Evolutionary conservation across 2,113 vertebrate genomes (phyloP).

Genomic region (Catharus bicknelli): DNA sequence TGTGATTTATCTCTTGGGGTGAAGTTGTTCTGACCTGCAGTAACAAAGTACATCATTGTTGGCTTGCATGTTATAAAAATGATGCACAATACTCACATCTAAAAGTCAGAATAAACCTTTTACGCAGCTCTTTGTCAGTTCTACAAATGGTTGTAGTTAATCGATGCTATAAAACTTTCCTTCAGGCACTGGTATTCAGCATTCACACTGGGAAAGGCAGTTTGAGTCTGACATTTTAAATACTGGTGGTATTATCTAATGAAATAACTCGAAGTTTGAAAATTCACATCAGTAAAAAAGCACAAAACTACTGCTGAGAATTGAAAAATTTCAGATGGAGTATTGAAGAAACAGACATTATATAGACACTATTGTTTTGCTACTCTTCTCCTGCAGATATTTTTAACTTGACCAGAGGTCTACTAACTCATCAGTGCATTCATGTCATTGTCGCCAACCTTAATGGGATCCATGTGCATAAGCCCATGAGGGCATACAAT

Average conservation of each 20-base stretch:
- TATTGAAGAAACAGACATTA: neutral
- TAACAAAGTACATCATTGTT: constrained; percentile 58
- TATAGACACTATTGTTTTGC: neutral
- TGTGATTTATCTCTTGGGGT: constrained; percentile 40
- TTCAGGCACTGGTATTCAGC: constrained; percentile 41
- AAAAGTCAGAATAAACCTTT: constrained; percentile 62
- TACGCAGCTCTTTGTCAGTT: constrained; percentile 43
- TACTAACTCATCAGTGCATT: neutral
- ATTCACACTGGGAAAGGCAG: constrained; percentile 37
- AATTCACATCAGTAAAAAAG: constrained; percentile 12
- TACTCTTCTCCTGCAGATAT: neutral
- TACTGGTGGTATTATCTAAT: constrained; percentile 29
- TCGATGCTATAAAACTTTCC: constrained; percentile 64
- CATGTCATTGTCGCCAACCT: neutral
- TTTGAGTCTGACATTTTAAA: constrained; percentile 55
- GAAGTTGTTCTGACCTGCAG: constrained; percentile 56
- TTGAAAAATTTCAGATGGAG: neutral
- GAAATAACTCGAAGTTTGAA: constrained; percentile 20
- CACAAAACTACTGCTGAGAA: neutral
- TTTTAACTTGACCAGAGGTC: neutral
- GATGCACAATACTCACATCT: constrained; percentile 62
- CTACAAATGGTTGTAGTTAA: constrained; percentile 64
- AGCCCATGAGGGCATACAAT: neutral
- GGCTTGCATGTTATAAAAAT: constrained; percentile 65
- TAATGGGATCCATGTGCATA: neutral